phyloP scores from a whole-genome alignment of 2,888 invertebrate genomes.

The Zele albiditarsus region DNA sequence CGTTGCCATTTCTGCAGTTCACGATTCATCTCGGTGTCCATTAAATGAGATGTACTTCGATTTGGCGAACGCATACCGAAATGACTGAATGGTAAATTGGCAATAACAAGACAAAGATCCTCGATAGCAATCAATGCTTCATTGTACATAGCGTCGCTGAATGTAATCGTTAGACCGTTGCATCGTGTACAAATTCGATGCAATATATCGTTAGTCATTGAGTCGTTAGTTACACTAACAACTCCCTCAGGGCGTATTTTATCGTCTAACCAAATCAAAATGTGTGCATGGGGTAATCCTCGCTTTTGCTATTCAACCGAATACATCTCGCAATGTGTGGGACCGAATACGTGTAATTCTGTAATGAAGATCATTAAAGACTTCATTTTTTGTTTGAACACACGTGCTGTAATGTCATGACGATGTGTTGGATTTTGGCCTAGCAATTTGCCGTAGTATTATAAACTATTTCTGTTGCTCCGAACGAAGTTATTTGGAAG shows the following conservation, averaged over 20 bases:
- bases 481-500: slow-evolving; percentile 37
- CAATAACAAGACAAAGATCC: slow-evolving; percentile 55
- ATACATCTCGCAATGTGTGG: slow-evolving; percentile 29
- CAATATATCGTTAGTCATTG: slow-evolving; percentile 60
- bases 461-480: slow-evolving; percentile 33
- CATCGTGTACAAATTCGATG: slow-evolving; percentile 53
- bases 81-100: slow-evolving; percentile 50
- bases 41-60: slow-evolving; percentile 44
- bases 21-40: slow-evolving; percentile 53
- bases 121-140: slow-evolving; percentile 59
- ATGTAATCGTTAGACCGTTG: slow-evolving; percentile 50
- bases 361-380: slow-evolving; percentile 17
- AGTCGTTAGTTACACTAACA: slow-evolving; percentile 54
- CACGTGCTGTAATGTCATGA: too few species aligned
- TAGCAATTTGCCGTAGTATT: too few species aligned
- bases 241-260: slow-evolving; percentile 60
- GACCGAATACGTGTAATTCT: slow-evolving; percentile 24
- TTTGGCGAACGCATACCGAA: slow-evolving; percentile 37
- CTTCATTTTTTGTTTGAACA: too few species aligned
- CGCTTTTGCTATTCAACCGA: slow-evolving; percentile 63
- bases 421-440: too few species aligned
- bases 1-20: slow-evolving; percentile 52
- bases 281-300: slow-evolving; percentile 66
- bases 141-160: slow-evolving; percentile 56
- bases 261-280: slow-evolving; percentile 62